phyloP scores from a whole-genome alignment of 2,113 vertebrate species.

The Trogon melanurus region DNA sequence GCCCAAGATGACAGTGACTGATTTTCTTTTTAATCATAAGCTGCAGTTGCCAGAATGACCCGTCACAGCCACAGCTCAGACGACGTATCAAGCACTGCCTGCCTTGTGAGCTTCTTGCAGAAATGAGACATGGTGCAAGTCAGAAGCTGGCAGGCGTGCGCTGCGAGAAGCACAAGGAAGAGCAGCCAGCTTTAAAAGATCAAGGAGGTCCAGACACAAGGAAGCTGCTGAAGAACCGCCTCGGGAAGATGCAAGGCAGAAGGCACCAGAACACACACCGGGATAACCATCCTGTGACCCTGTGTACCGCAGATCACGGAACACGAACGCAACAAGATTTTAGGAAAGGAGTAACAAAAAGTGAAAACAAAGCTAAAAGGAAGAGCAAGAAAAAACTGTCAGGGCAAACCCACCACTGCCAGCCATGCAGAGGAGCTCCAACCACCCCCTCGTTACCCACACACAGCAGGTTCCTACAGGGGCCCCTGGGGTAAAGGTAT shows the following conservation, averaged over 20 bases:
- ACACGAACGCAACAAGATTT: accelerated
- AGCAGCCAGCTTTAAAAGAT: neutral
- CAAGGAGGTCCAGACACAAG: neutral
- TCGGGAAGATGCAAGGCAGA: accelerated
- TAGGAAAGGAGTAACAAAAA: neutral
- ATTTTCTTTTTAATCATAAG: conserved; percentile 35
- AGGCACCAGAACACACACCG: neutral
- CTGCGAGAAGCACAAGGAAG: neutral
- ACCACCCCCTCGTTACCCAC: neutral
- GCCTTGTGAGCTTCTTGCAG: neutral
- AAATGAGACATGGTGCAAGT: accelerated
- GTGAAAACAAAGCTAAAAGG: neutral
- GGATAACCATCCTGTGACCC: neutral
- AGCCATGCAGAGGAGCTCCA: neutral
- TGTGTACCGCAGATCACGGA: accelerated
- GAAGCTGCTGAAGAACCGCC: neutral
- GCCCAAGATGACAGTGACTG: conserved; percentile 48
- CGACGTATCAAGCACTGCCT: neutral
- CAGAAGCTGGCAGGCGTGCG: neutral
- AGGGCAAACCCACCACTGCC: neutral
- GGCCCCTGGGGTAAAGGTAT: neutral
- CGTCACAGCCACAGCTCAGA: neutral
- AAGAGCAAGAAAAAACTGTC: neutral
- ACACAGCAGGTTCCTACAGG: neutral
- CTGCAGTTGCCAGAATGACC: conserved; percentile 40